phyloP scores from a whole-genome alignment of 1,140 invertebrate genomes.

The Bursaphelenchus mucronatus region DNA sequence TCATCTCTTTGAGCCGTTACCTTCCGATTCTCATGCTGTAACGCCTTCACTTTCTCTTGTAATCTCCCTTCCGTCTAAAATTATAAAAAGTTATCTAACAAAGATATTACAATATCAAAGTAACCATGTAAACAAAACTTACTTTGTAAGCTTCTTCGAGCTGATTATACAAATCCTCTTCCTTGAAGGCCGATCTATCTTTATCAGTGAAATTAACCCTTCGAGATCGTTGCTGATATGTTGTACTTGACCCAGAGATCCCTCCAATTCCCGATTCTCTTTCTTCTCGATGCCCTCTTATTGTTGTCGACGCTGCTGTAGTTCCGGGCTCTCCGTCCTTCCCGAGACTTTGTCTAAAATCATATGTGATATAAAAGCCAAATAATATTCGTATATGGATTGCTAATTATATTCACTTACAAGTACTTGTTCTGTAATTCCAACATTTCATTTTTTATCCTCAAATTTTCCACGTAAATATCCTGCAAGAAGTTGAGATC shows the following conservation, averaged over 20 bases:
- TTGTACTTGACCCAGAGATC: no score
- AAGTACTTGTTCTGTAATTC: conserved; percentile 48
- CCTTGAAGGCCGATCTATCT: conserved; percentile 8
- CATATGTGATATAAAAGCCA: neutral
- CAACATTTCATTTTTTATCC: conserved; percentile 43
- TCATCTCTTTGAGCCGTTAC: conserved; percentile 25
- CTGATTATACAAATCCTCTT: conserved; percentile 32
- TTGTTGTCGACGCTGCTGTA: conserved; percentile 3
- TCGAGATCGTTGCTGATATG: no score
- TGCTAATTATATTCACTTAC: conserved; percentile 20
- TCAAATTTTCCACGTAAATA: conserved; percentile 46
- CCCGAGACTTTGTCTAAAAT: neutral
- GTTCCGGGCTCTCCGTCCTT: neutral
- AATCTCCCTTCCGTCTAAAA: conserved; percentile 31
- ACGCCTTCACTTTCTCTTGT: conserved; percentile 27
- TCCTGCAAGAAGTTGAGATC: conserved; percentile 43
- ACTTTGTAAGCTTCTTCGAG: conserved; percentile 37
- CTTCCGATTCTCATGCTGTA: conserved; percentile 27
- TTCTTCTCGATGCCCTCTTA: neutral
- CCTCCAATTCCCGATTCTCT: no score
- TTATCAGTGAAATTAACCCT: conserved; percentile 1
- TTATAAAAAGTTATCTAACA: neutral
- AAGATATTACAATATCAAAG: neutral
- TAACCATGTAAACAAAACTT: conserved; percentile 3
- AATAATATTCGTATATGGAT: neutral